phyloP scores from a whole-genome alignment of 2,888 invertebrate genomes.

The Lamellibrachia columna region DNA sequence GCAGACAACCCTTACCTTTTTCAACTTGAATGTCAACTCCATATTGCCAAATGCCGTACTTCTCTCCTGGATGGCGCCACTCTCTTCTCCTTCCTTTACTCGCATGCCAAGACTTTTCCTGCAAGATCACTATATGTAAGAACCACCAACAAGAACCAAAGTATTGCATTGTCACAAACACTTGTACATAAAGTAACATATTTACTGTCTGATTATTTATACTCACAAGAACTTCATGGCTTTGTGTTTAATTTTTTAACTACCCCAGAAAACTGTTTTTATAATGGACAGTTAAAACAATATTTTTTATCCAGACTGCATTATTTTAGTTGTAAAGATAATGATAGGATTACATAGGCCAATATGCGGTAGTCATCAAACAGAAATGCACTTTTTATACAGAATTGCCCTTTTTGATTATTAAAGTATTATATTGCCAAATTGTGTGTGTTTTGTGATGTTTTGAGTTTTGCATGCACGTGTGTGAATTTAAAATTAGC shows the following conservation, averaged over 20 bases:
- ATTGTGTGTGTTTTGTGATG: too few species aligned
- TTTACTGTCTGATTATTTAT: background rate
- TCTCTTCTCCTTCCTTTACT: conserved; percentile 70
- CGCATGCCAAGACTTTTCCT: conserved; percentile 81
- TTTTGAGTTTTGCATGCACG: too few species aligned
- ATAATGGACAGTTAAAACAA: too few species aligned
- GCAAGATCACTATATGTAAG: conserved; percentile 52
- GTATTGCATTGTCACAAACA: background rate
- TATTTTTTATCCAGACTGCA: too few species aligned
- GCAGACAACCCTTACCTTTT: conserved; percentile 45
- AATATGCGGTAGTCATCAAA: too few species aligned
- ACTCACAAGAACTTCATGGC: background rate
- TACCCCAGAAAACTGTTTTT: too few species aligned
- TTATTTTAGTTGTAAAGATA: too few species aligned
- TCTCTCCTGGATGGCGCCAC: conserved; percentile 69
- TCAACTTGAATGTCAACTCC: conserved; percentile 57
- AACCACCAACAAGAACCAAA: background rate
- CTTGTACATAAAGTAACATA: background rate
- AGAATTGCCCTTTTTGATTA: too few species aligned
- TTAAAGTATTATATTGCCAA: too few species aligned
- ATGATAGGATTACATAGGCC: too few species aligned
- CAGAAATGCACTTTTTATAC: too few species aligned
- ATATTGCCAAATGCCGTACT: conserved; percentile 68
- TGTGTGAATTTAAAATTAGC: background rate
- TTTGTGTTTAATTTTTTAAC: too few species aligned